Evolutionary conservation across 1,140 invertebrate genomes (phyloP).

Genomic region (Cotesia glomerata): DNA sequence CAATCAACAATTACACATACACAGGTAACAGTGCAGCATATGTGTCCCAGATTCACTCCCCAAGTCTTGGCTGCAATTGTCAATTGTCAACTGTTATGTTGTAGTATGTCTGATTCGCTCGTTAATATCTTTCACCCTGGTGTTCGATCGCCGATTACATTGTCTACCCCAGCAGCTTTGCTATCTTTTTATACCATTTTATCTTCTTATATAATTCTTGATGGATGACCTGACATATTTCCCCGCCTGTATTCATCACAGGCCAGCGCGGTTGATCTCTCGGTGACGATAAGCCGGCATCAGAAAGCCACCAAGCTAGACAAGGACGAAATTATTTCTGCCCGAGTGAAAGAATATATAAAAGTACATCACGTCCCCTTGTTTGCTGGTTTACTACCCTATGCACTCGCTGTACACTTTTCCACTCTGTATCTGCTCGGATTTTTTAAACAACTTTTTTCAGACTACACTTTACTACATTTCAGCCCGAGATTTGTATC

Average conservation of each 20-base stretch:
- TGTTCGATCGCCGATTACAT: background rate
- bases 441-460: background rate
- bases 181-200: background rate
- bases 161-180: background rate
- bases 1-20: no score
- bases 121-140: background rate
- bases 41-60: no score
- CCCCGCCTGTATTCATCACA: background rate
- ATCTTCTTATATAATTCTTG: constrained; percentile 22
- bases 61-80: background rate
- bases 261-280: constrained; percentile 17
- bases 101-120: background rate
- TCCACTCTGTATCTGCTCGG: background rate
- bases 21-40: no score
- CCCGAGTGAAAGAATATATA: background rate
- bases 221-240: constrained; percentile 16
- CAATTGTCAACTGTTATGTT: background rate
- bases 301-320: background rate
- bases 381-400: background rate
- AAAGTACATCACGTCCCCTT: background rate
- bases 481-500: background rate
- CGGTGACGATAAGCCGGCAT: background rate
- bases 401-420: background rate
- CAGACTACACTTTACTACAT: background rate
- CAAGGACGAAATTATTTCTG: background rate